phyloP scores from a whole-genome alignment of 2,888 invertebrate species.

The Spialia ferax region DNA sequence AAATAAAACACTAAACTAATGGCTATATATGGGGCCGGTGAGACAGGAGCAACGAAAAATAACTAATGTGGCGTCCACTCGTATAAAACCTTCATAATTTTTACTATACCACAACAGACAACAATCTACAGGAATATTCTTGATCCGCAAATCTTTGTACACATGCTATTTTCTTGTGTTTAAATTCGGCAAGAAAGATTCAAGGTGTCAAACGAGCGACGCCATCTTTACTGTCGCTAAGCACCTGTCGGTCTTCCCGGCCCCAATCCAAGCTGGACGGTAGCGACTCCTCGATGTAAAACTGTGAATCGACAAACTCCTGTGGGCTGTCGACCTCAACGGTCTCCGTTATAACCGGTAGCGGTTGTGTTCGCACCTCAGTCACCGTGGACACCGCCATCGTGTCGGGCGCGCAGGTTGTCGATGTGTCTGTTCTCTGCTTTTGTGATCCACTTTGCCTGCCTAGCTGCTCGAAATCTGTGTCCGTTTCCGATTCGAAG shows the following conservation, averaged over 20 bases:
- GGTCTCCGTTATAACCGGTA: slow-evolving; percentile 63
- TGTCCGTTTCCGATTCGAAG: slow-evolving; percentile 93
- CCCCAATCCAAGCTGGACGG: slow-evolving; percentile 93
- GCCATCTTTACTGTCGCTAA: slow-evolving; percentile 48
- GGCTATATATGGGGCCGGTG: slow-evolving; percentile 71
- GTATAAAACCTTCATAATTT: slow-evolving; percentile 53
- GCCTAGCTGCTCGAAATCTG: slow-evolving; percentile 92
- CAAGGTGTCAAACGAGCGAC: slow-evolving; percentile 49
- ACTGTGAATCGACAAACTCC: slow-evolving; percentile 93
- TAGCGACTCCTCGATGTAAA: slow-evolving; percentile 96
- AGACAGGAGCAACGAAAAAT: slow-evolving; percentile 78
- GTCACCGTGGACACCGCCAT: slow-evolving; percentile 85
- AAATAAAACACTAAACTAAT: slow-evolving; percentile 49
- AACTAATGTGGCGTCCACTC: slow-evolving; percentile 60
- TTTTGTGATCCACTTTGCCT: slow-evolving; percentile 86
- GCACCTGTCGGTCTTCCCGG: slow-evolving; percentile 81
- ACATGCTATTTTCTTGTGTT: neutral
- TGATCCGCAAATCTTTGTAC: no score
- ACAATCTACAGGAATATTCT: no score
- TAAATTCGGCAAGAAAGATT: neutral
- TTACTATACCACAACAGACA: slow-evolving; percentile 44
- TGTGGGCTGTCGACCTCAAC: slow-evolving; percentile 52
- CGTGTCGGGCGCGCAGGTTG: slow-evolving; percentile 76
- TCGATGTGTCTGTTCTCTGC: slow-evolving; percentile 71
- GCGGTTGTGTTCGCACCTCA: slow-evolving; percentile 80